Evolutionary conservation across 2,888 invertebrate genomes (phyloP), one percentile per base, ranked within the genome.

Genomic region (Caenorhabditis doughertyi): DNA sequence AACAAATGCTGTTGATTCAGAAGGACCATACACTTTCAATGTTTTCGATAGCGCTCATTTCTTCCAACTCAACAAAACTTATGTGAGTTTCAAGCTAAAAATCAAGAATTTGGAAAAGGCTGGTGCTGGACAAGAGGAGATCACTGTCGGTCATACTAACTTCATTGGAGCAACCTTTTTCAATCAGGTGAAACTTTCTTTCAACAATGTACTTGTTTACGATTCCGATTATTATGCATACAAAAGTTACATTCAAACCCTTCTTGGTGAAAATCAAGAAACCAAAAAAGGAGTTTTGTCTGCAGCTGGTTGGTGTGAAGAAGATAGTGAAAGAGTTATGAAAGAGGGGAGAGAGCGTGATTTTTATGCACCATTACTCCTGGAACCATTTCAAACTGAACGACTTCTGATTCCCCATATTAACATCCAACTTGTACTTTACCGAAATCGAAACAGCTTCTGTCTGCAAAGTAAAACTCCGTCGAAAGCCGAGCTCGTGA

Each of bases 311-410:
- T 73, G 72, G 72, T 9, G 2, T 1, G 32, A 44, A 0, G 39
- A 49, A 9, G 72, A 32, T 0, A 21, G 25, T 2, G 0, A 23
- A 1, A 21, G 25, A 25, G 23, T 13, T 11, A 13, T 51, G 9
- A 16, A 0, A 0, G 23, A 9, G 0, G 53, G 7, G 1, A 27
- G 1, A 25, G 3, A n/a, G 0, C 3, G 39, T 39, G 72, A 73
- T 32, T 23, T 73, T 5, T 62, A 35, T 13, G 23, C n/a, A 0
- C 72, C 72, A 9, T 8, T 73, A 8, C 23, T 29, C 1, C 11
- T 73, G 2, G 72, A 73, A 7, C 72, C 72, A 0, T 73, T 73
- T 16, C 58, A 58, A 51, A 62, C 62, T 0, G 72, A 73, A 9
- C 25, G 32, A 3, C 39, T 73, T 0, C 13, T 73, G 32, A 18